These are phyloP conservation scores for Triplophysa yarkandensis DNA, from an alignment of 2,797 vertebrate genomes.

Conservation along the genomic window DNA sequence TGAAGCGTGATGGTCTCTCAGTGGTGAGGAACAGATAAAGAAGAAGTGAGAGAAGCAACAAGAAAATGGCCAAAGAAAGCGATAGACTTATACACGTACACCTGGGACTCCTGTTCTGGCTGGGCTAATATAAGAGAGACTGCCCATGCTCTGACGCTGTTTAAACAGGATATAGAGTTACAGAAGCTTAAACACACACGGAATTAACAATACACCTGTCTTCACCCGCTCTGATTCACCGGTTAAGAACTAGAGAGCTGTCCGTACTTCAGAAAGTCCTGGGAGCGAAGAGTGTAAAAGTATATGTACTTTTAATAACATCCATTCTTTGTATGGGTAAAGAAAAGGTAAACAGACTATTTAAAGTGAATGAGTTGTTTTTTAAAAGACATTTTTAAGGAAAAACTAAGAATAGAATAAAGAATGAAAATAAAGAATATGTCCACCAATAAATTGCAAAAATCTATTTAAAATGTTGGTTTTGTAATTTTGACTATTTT, in stretches of 20 bases:
- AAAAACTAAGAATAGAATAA: neutral
- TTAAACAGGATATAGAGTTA: slow-evolving; percentile 27
- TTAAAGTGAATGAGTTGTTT: neutral
- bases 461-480: too few relatives aligned
- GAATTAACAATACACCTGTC: slow-evolving; percentile 31
- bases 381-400: neutral
- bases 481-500: too few relatives aligned
- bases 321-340: neutral
- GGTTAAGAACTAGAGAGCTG: neutral
- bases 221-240: neutral
- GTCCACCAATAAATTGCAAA: too few relatives aligned
- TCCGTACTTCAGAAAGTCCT: neutral
- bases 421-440: neutral
- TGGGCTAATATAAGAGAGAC: slow-evolving; percentile 18
- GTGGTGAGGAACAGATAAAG: slow-evolving; percentile 45
- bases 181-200: slow-evolving; percentile 18
- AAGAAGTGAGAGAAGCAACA: slow-evolving; percentile 36
- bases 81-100: slow-evolving; percentile 43
- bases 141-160: slow-evolving; percentile 1
- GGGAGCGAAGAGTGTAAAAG: neutral
- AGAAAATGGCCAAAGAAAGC: slow-evolving; percentile 32
- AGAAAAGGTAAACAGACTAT: neutral
- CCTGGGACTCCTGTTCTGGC: slow-evolving; percentile 18
- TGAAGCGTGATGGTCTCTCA: slow-evolving; percentile 46
- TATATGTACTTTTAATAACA: too few relatives aligned